Base-by-base conservation (phyloP, 2,113 vertebrate species). In the Paedocypris sp. region DNA sequence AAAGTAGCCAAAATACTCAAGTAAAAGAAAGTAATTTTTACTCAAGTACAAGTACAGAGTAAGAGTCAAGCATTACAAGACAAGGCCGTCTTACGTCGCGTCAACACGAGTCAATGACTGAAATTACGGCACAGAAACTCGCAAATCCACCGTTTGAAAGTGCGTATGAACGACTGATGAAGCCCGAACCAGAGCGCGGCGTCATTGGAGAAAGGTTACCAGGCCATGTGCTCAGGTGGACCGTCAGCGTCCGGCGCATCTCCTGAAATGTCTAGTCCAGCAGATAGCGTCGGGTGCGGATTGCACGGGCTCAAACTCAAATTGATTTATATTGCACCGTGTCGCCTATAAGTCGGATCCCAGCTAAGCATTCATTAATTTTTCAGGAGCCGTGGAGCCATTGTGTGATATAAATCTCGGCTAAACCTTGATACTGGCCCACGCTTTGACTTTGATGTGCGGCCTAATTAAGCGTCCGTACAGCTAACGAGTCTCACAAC, bases 381-480 rank as follows among this genome's bases (percentile, higher is more conserved):
- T 82, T 79, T 74, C 69, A 77, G 41, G 46, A 73, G 74, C 72
- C 58, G 28, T 59, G 71, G 71, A 70, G 64, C 63, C 61, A 62
- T 65, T 53, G 73, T 67, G 46, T 15, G 53, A 75, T 77, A 81
- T 78, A 73, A 81, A 78, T 79, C 77, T 73, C 69, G 41, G 46
- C 62, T 62, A 67, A 70, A 73, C 68, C 75, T 73, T 70, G 41
- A 53, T 50, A 32, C 23, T 45, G 41, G 54, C 53, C 59, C 39
- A 62, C 43, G n/a, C 64, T 42, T 65, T 29, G 60, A 73, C 76
- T 79, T 79, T 78, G 74, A 80, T 77, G 77, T 79, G 77, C 70
- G 66, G 68, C 73, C 76, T 80, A 78, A 82, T 83, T 79, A 82
- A 73, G 81, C 69, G 47, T 48, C 69, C 59, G 67, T 72, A 59